Base-by-base conservation (phyloP, 2,888 invertebrate genomes). In the Patella ulyssiponensis region DNA sequence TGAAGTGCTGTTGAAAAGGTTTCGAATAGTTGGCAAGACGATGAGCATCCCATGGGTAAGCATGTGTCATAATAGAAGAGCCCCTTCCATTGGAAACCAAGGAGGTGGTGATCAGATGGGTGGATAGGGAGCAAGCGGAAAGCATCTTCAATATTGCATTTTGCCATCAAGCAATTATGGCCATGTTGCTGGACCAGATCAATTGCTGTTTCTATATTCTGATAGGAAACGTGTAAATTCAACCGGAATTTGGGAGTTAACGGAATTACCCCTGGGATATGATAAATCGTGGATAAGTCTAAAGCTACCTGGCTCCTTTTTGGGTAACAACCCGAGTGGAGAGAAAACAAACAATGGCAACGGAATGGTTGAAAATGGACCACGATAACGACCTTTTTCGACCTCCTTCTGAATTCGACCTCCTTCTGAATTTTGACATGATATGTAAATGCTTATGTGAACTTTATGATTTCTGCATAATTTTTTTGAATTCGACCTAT, bases 291-390 rank as follows among this genome's bases (percentile, higher is more conserved):
- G 53, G 11, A 73, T 11, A 27, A 73, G 56, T 5, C 15, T 53
- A 72, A 72, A 72, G 7, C 52, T n/a, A 20, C 70, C 15, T 14
- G 15, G 23, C 20, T 72, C 72, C 5, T 72, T 72, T 53, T 72
- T 72, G 12, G 15, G 70, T 20, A 72, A 7, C 33, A 72, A 72
- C n/a, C 72, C 72, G 12, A 72, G 72, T n/a, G 72, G 72, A 33
- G 72, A 72, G 52, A 2, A 20, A 7, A 72, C 33, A 27, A 72
- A 72, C 17, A 51, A 17, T 3, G 64, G 64, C n/a, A n/a, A n/a
- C n/a, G n/a, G n/a, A n/a, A 64, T 64, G 64, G 3, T 17, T 64
- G 17, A n/a, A 64, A 64, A 64, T 64, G 64, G 20, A 64, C 2
- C 33, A 33, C 33, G 33, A 33, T 27, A 27, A 27, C 27, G 27